Evolutionary conservation across 1,140 invertebrate species (phyloP), one percentile per base, ranked within the genome.

Genomic region (Aphelenchoides avenae): DNA sequence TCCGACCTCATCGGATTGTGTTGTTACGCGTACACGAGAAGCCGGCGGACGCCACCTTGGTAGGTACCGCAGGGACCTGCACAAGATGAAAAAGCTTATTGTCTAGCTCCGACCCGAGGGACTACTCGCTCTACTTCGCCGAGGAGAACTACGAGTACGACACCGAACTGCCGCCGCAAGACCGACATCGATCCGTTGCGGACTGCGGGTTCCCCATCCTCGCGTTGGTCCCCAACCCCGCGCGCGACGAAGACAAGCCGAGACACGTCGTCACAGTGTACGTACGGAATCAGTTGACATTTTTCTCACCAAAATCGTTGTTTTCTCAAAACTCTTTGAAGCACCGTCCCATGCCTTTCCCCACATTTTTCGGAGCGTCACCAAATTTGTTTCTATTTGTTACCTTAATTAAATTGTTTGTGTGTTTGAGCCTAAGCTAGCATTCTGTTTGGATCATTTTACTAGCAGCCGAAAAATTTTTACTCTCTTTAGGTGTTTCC

Each of bases 171-270:
- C 53, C 53, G 9, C 26, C 53, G 4, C 13, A 59, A 5, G 53
- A 56, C n/a, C 18, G 34, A 18, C 22, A 61, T 22, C 31, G 53
- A 22, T 22, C 22, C 3, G 34, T 56, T 22, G 11, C 13, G 4
- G 53, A 56, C 18, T 56, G 53, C 30, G 53, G 57, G 13, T 56
- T 56, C 55, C 24, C 56, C 7, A 56, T 41, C 15, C 24, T 56
- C n/a, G 53, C 53, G 6, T 24, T 56, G 26, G 54, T 56, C 9
- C 5, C 39, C 33, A 56, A 13, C 26, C 39, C 33, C 30, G n/a
- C n/a, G 29, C 18, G 18, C 20, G 52, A 31, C 22, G 15, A 6
- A 29, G 22, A 40, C 24, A 30, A 20, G 39, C 6, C 9, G 56
- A 54, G 6, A 41, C 49, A 57, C 53, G 7, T 62, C n/a, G 20